Base-by-base conservation (phyloP, 2,797 vertebrate species). In the Okamejei kenojei region DNA sequence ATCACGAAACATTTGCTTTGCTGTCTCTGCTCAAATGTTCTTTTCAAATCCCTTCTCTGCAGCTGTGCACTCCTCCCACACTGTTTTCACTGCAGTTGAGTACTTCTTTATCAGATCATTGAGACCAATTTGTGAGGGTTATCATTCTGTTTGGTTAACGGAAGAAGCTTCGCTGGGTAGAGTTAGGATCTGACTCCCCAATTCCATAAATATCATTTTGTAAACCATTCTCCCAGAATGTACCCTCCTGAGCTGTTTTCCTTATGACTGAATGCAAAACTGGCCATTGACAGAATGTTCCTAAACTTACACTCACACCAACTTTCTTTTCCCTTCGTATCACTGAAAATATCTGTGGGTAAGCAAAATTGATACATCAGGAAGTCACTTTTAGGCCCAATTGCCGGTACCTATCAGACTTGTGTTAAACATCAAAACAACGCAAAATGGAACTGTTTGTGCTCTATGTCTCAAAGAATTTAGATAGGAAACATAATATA, bases 1-100 rank as follows among this genome's bases (percentile, higher is more conserved):
- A 88, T 88, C 61, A 88, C 63, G 84, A 65, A 88, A 88, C 61
- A 65, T 88, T 88, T 88, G 61, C 61, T 88, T 65, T 65, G 61
- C 84, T 88, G 84, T 65, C 61, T 88, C 17, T 61, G n/a, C 13
- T 88, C 15, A 88, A 88, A 65, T 32, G 19, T 32, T 88, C 84
- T 88, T 88, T 88, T 61, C 84, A 65, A 88, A 88, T 88, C 8
- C 61, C 63, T 32, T 88, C 84, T 65, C 61, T 38, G 6, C 21
- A 15, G 84, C n/a, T 21, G 6, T 23, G 32, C 61, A 88, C 13
- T 88, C 29, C 29, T 65, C 61, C 81, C 54, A 84, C 81, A 58
- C 45, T 84, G 29, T 26, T n/a, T 0, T 88, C 35, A n/a, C 61
- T 88, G 63, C 29, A 88, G 61, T 65, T 65, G 29, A 13, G 6